Evolutionary conservation across 2,888 invertebrate species (phyloP), one percentile per base, ranked within the genome.

Genomic region (Diplolepis rosae): DNA sequence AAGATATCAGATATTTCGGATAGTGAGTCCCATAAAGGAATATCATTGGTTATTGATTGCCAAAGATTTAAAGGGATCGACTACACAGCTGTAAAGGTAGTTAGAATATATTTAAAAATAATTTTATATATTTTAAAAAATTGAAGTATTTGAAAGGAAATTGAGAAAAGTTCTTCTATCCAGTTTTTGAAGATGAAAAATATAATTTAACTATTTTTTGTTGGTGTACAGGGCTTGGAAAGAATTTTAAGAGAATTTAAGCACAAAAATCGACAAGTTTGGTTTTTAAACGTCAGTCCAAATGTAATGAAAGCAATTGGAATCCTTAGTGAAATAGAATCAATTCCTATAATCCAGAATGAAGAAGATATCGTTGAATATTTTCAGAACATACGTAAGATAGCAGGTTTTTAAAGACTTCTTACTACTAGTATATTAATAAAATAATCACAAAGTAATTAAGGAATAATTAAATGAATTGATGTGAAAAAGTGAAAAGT

Each of bases 11-110:
- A 90, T 65, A 90, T 91, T 7, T 91, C 91, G 35, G 76, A 86
- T 54, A 85, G 88, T 73, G 83, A 89, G 32, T 89, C 89, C n/a
- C 85, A 87, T 71, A 87, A 72, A 85, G 89, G 77, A 28, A 88
- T 90, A 11, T 92, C 92, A 0, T 83, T 93, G 24, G 90, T 92
- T 0, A 83, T 96, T 1, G 93, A 95, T 87, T 94, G 94, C 80
- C 83, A 84, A 0, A 91, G 91, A 74, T 90, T 95, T 74, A 90
- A 92, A 74, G 90, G 91, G 68, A 87, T 94, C 39, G 95, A 96
- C 90, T 93, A 92, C 84, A 92, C 94, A 0, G 92, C 93, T 9
- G 90, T 91, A 5, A 92, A 93, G 89, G 93, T 92, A 69, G 54
- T 65, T 65, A 24, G 22, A 13, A 13, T 30, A 65, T 39, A 35